Percentiles rank a stretch among this genome's conserved stretches.
These are phyloP conservation scores for Tromatobia lineatoria DNA, from an alignment of 2,888 invertebrate genomes.

Conservation along the genomic window DNA sequence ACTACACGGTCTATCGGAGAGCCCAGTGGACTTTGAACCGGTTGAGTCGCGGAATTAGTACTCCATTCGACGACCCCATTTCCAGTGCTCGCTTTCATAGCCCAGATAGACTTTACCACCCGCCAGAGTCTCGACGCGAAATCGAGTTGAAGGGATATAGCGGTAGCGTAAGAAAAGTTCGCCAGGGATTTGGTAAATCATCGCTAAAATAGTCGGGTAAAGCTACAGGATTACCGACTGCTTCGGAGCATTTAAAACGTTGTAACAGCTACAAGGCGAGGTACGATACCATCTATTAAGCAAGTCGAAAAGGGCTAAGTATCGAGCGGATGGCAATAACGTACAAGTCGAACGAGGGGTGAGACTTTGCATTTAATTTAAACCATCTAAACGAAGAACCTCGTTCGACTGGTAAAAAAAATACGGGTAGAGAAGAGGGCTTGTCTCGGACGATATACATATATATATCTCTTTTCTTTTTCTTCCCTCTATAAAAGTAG, in stretches of 20 bases:
- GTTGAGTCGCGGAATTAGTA: slow-evolving; percentile 55
- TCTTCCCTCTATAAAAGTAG: not conserved
- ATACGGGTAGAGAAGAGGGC: slow-evolving; percentile 1
- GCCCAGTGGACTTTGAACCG: slow-evolving; percentile 44
- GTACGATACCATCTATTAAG: not conserved
- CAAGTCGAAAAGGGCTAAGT: not conserved
- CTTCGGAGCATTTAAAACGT: slow-evolving; percentile 16
- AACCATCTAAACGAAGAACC: not conserved
- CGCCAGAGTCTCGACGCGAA: slow-evolving; percentile 26
- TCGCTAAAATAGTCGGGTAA: slow-evolving; percentile 15
- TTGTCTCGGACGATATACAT: slow-evolving; percentile 6
- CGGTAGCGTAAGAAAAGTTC: slow-evolving; percentile 7
- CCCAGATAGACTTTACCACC: slow-evolving; percentile 8
- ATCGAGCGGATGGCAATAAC: not conserved
- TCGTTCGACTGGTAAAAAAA: slow-evolving; percentile 3
- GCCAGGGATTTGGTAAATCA: slow-evolving; percentile 1
- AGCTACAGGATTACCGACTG: not conserved
- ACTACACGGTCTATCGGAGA: slow-evolving; percentile 41
- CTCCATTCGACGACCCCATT: slow-evolving; percentile 53
- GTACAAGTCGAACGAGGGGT: not conserved
- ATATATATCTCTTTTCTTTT: slow-evolving; percentile 7
- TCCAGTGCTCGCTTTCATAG: slow-evolving; percentile 30
- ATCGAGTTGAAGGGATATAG: slow-evolving; percentile 19
- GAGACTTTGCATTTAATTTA: slow-evolving; percentile 6
- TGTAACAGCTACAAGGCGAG: not conserved